These are phyloP conservation scores for Melieria omissa DNA, from an alignment of 2,888 invertebrate species.

Conservation along the genomic window DNA sequence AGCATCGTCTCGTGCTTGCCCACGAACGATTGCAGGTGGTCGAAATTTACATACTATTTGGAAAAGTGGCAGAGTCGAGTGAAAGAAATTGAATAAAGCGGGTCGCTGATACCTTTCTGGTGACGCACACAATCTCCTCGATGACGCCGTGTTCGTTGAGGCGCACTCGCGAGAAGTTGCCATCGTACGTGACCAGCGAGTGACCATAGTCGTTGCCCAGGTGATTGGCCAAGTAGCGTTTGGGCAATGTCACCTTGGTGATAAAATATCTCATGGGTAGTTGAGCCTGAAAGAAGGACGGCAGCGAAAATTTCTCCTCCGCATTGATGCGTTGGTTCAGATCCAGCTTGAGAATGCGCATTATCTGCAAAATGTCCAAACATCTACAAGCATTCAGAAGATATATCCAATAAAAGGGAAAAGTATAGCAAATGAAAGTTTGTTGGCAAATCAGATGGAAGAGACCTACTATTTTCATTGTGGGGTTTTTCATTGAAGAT, in stretches of 20 bases:
- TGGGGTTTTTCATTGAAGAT: too few species aligned
- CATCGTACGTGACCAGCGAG: slow-evolving; percentile 49
- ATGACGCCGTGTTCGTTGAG: slow-evolving; percentile 49
- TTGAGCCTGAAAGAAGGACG: slow-evolving; percentile 45
- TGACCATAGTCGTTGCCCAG: slow-evolving; percentile 45
- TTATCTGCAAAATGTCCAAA: slow-evolving; percentile 42
- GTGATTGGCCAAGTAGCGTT: slow-evolving; percentile 49
- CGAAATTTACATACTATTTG: slow-evolving; percentile 40
- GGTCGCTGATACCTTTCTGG: slow-evolving; percentile 46
- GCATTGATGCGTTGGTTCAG: slow-evolving; percentile 14
- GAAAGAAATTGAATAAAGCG: neutral
- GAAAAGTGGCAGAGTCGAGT: neutral
- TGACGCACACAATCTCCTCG: slow-evolving; percentile 55
- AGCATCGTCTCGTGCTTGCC: slow-evolving; percentile 56
- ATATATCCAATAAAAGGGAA: too few species aligned
- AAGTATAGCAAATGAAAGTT: too few species aligned
- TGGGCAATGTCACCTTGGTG: slow-evolving; percentile 51
- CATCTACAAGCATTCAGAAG: neutral
- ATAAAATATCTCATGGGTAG: slow-evolving; percentile 50
- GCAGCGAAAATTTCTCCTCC: slow-evolving; percentile 47
- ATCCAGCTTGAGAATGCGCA: slow-evolving; percentile 41
- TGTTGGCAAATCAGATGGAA: too few species aligned
- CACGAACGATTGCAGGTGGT: slow-evolving; percentile 55
- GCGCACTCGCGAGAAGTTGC: slow-evolving; percentile 55
- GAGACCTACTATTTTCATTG: too few species aligned